Conservation (phyloP, 2,888 invertebrate genomes). For the Cantharis rufa region DNA sequence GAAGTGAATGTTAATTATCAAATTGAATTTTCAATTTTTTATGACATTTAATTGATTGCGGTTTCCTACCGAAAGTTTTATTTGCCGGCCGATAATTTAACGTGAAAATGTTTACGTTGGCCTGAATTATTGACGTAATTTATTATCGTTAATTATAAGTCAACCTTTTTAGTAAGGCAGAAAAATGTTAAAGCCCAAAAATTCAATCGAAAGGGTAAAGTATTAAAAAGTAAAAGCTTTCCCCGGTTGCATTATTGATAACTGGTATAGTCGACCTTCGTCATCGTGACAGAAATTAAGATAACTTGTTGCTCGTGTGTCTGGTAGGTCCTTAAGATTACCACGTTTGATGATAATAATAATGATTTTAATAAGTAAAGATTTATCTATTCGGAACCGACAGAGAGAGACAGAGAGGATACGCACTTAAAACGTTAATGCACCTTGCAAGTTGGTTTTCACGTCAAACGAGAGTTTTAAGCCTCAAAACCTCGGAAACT, state of each 20-base stretch:
- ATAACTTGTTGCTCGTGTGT: background rate
- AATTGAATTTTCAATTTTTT: background rate
- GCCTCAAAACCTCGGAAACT: background rate
- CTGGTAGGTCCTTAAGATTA: background rate
- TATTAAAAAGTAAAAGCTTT: background rate
- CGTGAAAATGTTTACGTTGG: background rate
- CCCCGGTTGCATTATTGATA: background rate
- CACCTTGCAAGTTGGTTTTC: background rate
- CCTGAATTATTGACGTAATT: background rate
- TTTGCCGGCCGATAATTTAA: background rate
- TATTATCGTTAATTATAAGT: background rate
- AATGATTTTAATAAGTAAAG: background rate
- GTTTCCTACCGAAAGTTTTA: background rate
- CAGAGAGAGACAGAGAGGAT: too few relatives aligned
- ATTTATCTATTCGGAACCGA: too few relatives aligned
- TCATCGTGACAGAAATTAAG: background rate
- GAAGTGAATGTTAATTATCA: background rate
- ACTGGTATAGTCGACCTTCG: background rate
- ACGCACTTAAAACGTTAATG: background rate
- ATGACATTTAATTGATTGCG: background rate
- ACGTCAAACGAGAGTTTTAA: background rate
- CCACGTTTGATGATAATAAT: background rate
- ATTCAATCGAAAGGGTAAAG: background rate
- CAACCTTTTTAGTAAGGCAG: background rate
- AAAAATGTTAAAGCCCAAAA: too few relatives aligned